Percentiles rank a stretch among this genome's conserved stretches.
phyloP scores from a whole-genome alignment of 1,140 invertebrate genomes.

The Zophobas atratus region DNA sequence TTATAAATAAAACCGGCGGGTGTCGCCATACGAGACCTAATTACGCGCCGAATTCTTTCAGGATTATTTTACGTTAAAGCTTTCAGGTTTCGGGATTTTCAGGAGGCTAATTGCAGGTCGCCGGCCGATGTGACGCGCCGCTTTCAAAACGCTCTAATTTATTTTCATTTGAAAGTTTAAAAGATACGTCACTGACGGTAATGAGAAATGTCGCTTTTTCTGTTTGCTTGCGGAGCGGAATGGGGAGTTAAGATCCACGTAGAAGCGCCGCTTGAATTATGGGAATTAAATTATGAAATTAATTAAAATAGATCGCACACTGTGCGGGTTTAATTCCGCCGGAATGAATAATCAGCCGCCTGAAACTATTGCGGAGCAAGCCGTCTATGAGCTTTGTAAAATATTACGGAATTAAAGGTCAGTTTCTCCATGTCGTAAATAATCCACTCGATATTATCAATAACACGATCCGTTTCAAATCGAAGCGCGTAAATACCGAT shows the following conservation, averaged over 20 bases:
- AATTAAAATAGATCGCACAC: constrained; percentile 24
- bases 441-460: constrained; percentile 15
- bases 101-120: constrained; percentile 9
- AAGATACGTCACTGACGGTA: constrained; percentile 17
- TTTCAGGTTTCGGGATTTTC: neutral
- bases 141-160: constrained; percentile 20
- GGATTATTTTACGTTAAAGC: neutral
- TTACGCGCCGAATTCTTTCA: constrained; percentile 3
- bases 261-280: constrained; percentile 1
- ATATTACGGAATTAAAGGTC: constrained; percentile 11
- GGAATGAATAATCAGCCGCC: constrained; percentile 16
- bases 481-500: neutral
- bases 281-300: constrained; percentile 37
- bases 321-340: constrained; percentile 11
- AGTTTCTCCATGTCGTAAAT: constrained; percentile 3
- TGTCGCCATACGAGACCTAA: constrained; percentile 1
- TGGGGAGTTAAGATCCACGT: neutral
- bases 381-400: neutral
- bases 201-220: constrained; percentile 15
- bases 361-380: constrained; percentile 7
- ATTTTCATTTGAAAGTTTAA: constrained; percentile 9
- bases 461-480: constrained; percentile 6
- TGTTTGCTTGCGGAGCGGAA: neutral
- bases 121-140: neutral
- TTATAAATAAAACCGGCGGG: constrained; percentile 13